A percentile compares a stretch with the other conserved stretches of the same genome.
Conservation (phyloP, 2,888 invertebrate species). For the Synanthedon formicaeformis region DNA sequence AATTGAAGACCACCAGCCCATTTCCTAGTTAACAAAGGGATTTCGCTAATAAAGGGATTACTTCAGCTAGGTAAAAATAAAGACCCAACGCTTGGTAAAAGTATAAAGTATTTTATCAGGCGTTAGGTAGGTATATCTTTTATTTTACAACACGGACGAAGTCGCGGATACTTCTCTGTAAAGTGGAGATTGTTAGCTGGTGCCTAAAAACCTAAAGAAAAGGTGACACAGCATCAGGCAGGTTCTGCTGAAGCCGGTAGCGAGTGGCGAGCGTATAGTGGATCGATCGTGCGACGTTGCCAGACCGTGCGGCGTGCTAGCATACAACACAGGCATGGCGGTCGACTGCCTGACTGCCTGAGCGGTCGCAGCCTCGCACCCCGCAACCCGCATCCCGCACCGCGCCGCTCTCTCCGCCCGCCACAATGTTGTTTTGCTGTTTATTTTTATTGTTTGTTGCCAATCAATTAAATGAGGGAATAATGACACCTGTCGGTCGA, state of each 20-base stretch:
- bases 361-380: background rate
- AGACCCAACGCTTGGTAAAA: too few species aligned
- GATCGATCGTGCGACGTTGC: constrained; percentile 64
- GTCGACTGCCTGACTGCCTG: background rate
- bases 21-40: too few species aligned
- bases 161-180: too few species aligned
- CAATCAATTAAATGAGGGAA: constrained; percentile 48
- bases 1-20: too few species aligned
- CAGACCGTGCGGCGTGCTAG: constrained; percentile 26
- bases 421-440: constrained; percentile 16
- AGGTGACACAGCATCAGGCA: background rate
- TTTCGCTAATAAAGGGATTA: too few species aligned
- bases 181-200: background rate
- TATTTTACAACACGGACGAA: too few species aligned
- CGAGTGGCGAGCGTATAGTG: constrained; percentile 2
- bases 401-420: background rate
- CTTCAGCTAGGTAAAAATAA: too few species aligned
- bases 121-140: too few species aligned
- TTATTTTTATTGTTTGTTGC: constrained; percentile 53
- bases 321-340: background rate
- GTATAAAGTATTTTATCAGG: too few species aligned
- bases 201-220: background rate
- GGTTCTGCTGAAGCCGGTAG: background rate
- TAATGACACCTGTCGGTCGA: constrained; percentile 35
- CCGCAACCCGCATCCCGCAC: constrained; percentile 11